Base-by-base conservation (phyloP, 2,113 vertebrate species). In the Pygoscelis antarcticus region DNA sequence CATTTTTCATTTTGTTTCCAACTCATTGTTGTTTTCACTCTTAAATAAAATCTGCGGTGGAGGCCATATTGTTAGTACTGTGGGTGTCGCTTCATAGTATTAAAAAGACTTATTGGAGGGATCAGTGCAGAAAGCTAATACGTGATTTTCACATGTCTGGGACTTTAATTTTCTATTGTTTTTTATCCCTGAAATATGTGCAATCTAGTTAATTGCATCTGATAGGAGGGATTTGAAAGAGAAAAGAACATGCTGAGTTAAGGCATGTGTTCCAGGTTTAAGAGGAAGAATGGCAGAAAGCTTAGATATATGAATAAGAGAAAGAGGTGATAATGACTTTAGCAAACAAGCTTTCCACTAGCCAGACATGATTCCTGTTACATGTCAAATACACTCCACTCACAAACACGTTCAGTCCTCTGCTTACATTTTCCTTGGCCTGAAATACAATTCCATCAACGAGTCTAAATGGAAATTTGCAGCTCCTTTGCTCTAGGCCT, bases 281-380 rank as follows among this genome's bases (percentile, higher is more conserved):
- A 80, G 52, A 74, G 42, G 44, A 91, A 88, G 85, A 95, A 94
- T 75, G 83, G 92, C 40, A 91, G 72, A 95, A 93, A 84, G 40
- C 64, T 95, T 92, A 81, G 42, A 51, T 61, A 49, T 7, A 78
- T 57, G 38, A 90, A 85, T 58, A 85, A 86, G n/a, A 87, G 64
- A 74, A 87, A 84, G 52, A 90, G 91, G 83, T 74, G 92, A 76
- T 95, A 96, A 97, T 90, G 89, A 52, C 72, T 97, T 96, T 90
- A 96, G 57, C 95, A 97, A 97, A 81, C 75, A 87, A 92, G 13
- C 15, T 83, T 92, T 93, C 60, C 47, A 16, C 80, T 52, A 75
- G 51, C 38, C 89, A 96, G 83, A 68, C 72, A 15, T 44, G 79
- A 78, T 79, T 87, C 44, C 94, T 96, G 92, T 68, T 89, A 9